Conservation (phyloP, 92 coral and sea anemone genomes). For the Zoanthus solanderi region DNA sequence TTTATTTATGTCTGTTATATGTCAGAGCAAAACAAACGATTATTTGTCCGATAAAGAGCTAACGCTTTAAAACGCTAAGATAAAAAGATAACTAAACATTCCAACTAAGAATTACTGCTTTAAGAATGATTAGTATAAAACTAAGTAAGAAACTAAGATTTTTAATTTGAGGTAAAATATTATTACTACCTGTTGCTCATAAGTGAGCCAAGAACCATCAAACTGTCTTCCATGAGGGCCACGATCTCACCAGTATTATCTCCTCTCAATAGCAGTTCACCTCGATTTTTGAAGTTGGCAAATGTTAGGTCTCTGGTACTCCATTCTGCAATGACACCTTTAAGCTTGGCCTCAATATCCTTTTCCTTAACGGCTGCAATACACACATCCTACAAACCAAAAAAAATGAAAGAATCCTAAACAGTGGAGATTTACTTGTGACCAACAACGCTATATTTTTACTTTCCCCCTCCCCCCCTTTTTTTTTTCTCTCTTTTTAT, state of each 20-base stretch:
- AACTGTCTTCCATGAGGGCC: slow-evolving; percentile 88
- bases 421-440: neutral
- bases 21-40: no score
- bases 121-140: no score
- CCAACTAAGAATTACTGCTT: no score
- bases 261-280: slow-evolving; percentile 83
- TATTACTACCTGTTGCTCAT: slow-evolving; percentile 86
- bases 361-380: slow-evolving; percentile 91
- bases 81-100: no score
- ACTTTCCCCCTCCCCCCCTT: no score
- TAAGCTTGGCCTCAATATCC: slow-evolving; percentile 90
- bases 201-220: slow-evolving; percentile 87
- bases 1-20: no score
- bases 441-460: no score
- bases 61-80: no score
- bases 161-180: no score
- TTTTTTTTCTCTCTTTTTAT: no score
- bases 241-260: slow-evolving; percentile 90
- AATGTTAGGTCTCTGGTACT: slow-evolving; percentile 82
- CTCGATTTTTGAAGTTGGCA: slow-evolving; percentile 91
- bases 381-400: slow-evolving; percentile 73
- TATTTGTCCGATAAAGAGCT: no score
- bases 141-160: no score
- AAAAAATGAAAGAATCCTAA: neutral
- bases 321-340: slow-evolving; percentile 88